Evolutionary conservation across 2,888 invertebrate species (phyloP).

Genomic region (Philonicus albiceps): DNA sequence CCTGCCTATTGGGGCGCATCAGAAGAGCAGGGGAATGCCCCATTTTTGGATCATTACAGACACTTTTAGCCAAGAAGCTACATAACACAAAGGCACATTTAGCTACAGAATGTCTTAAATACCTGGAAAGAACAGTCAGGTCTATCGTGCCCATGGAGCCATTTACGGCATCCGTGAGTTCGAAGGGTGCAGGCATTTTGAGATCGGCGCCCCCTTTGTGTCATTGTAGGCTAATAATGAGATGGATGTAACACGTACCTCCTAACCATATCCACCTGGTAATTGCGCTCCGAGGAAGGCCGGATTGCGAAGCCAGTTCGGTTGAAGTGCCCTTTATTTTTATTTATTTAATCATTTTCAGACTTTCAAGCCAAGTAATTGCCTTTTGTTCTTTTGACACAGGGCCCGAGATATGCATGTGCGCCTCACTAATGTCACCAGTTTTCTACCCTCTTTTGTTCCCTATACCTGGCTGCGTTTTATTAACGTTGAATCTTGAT

Average conservation of each 20-base stretch:
- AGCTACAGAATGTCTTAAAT: conserved; percentile 10
- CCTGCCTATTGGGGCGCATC: not conserved
- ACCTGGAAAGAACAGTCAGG: not conserved
- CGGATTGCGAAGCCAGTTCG: not conserved
- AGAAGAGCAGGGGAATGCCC: not conserved
- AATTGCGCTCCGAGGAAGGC: not conserved
- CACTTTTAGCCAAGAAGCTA: not conserved
- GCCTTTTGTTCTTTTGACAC: conserved; percentile 17
- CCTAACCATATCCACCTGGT: conserved; percentile 23
- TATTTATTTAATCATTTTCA: conserved; percentile 31
- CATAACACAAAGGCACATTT: conserved; percentile 19
- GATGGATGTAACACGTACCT: conserved; percentile 36
- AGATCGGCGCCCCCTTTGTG: conserved; percentile 16
- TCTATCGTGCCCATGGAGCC: not conserved
- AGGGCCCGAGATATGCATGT: not conserved
- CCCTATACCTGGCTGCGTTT: not conserved
- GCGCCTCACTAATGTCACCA: not conserved
- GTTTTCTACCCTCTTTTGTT: not conserved
- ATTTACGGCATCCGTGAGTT: conserved; percentile 16
- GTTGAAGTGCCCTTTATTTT: not conserved
- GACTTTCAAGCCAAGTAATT: conserved; percentile 3
- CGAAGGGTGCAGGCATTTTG: conserved; percentile 1
- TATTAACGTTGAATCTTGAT: not conserved
- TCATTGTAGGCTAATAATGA: conserved; percentile 31
- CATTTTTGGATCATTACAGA: conserved; percentile 7